Base-by-base conservation (phyloP, 2,888 invertebrate genomes). In the Tetragonula carbonaria region DNA sequence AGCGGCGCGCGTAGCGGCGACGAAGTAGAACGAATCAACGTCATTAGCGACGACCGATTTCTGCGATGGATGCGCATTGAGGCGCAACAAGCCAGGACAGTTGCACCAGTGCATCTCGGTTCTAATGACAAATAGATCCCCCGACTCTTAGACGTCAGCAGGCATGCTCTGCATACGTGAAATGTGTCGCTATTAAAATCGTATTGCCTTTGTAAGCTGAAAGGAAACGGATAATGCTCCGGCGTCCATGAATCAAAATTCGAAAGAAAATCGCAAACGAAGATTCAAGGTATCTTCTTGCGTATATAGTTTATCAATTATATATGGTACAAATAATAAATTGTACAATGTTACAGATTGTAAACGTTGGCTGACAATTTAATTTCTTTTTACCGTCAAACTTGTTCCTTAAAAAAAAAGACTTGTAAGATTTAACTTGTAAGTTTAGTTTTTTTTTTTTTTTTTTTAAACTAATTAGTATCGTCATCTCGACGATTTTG, bases 11-110 rank as follows among this genome's bases (percentile, higher is more conserved):
- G 70, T 63, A 66, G 65, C 78, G 65, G 63, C 70, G 77, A 51
- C 87, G 86, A 91, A 90, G 91, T 90, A 87, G 91, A 92, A 92
- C 92, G 92, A 92, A 92, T 92, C 88, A 87, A 87, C 86, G 90
- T 92, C 92, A 90, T 92, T 92, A 92, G 86, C 87, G 89, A 59
- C 82, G 80, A 59, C 76, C 84, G 80, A 78, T 84, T 87, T 87
- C 78, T 73, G 62, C 76, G 85, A 86, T 75, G 87, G 77, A 78
- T 90, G 87, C 72, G 86, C 85, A 87, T 83, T 83, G 80, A 79
- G 81, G 80, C 70, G 76, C 79, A 65, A 81, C 79, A 65, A 76
- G 72, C 38, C 67, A 62, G 78, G 66, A 67, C 78, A 68, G 86
- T 86, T 85, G 80, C 83, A 79, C 88, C 33, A 33, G 78, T 87